Conservation (phyloP, 2,797 vertebrate genomes). For the Cottoperca gobio region DNA sequence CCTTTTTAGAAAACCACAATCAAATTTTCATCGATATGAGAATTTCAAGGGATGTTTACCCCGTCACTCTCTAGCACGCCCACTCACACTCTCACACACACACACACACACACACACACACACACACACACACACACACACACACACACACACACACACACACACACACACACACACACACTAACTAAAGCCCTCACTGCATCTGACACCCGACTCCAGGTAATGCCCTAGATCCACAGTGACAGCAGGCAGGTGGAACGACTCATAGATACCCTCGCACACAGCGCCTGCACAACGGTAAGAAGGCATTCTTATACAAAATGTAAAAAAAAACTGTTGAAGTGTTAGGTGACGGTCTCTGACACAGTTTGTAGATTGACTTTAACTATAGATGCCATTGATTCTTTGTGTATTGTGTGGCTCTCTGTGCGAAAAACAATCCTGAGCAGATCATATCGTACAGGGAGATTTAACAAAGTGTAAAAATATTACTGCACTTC, state of each 20-base stretch:
- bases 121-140: constrained; percentile 24
- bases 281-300: constrained; percentile 76
- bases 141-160: constrained; percentile 22
- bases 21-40: constrained; percentile 26
- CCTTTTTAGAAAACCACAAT: constrained; percentile 16
- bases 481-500: neutral
- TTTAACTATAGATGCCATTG: neutral
- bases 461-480: neutral
- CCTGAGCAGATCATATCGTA: neutral
- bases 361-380: neutral
- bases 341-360: neutral
- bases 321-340: neutral
- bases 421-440: neutral
- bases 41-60: constrained; percentile 20
- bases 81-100: neutral
- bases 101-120: neutral
- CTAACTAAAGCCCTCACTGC: constrained; percentile 61
- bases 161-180: constrained; percentile 44
- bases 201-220: constrained; percentile 88
- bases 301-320: constrained; percentile 65
- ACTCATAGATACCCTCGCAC: constrained; percentile 56
- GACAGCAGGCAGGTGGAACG: constrained; percentile 87
- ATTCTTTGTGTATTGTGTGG: neutral
- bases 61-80: neutral
- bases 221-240: constrained; percentile 85